Evolutionary conservation across 2,888 invertebrate species (phyloP).

Genomic region (Drosophila multiciliata): DNA sequence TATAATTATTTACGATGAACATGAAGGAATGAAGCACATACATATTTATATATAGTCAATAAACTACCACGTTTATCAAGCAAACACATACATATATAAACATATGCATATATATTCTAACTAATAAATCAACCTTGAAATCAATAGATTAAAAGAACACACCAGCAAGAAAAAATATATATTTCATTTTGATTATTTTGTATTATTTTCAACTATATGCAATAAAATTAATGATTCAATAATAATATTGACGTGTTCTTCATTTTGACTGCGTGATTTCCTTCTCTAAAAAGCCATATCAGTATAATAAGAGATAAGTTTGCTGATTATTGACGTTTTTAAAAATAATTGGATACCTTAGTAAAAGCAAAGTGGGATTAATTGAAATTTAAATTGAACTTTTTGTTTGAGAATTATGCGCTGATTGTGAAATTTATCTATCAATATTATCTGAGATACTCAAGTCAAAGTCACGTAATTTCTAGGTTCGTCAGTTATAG

Average conservation of each 20-base stretch:
- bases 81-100: constrained; percentile 47
- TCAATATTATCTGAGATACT: constrained; percentile 18
- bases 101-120: constrained; percentile 43
- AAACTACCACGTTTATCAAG: constrained; percentile 43
- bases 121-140: constrained; percentile 61
- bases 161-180: constrained; percentile 14
- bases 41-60: constrained; percentile 64
- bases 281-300: background rate
- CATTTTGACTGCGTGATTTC: background rate
- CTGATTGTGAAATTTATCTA: constrained; percentile 36
- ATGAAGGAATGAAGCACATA: constrained; percentile 44
- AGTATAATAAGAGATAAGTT: constrained; percentile 33
- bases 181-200: constrained; percentile 35
- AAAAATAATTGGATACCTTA: constrained; percentile 33
- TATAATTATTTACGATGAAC: constrained; percentile 24
- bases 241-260: background rate
- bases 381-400: background rate
- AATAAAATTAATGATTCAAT: constrained; percentile 50
- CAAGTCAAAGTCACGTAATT: constrained; percentile 16
- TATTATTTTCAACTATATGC: constrained; percentile 36
- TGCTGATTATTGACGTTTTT: constrained; percentile 17
- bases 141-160: constrained; percentile 62
- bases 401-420: background rate
- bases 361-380: background rate
- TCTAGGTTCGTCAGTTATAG: background rate